Evolutionary conservation across 2,797 vertebrate genomes (phyloP), one percentile per base, ranked within the genome.

Genomic region (Syngnathus acus): DNA sequence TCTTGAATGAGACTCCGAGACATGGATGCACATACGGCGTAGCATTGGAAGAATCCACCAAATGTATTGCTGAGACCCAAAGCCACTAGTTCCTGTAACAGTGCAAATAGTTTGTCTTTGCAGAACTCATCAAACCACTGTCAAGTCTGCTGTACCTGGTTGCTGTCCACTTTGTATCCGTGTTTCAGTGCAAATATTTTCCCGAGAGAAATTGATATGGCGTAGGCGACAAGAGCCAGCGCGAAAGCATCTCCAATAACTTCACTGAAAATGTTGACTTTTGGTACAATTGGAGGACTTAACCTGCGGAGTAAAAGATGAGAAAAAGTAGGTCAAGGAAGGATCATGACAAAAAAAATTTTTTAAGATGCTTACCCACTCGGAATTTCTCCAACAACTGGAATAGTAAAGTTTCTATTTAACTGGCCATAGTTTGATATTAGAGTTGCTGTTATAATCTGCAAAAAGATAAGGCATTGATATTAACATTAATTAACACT

Each of bases 151-250:
- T 65, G 80, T 62, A 92, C 91, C 94, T 99, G 97, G 85, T 96
- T 99, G 84, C 93, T 97, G 77, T 99, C 94, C 80, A 99, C 94
- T 65, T 94, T 94, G 89, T 99, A 99, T 72, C 96, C 95, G 0
- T 99, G 94, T 82, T 95, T 97, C 65, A 98, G 85, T 23, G 94
- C 95, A 82, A 99, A 99, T 65, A 95, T 99, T 91, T 98, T 98
- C 61, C 95, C 97, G 45, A 99, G 86, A 0, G 97, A 99, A 85
- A 98, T 93, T 72, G 94, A 94, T 66, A 99, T 92, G 78, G 95
- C 96, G 0, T 97, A 99, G 65, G 95, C 95, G 16, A 99, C 96
- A 60, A 99, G 89, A 0, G 96, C 96, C 17, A 99, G 82, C 65
- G 96, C 93, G 48, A 99, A 98, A 53, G 97, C 95, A 4, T 96